These are phyloP conservation scores for Catocala fraxini DNA, from an alignment of 2,888 invertebrate species.

Conservation along the genomic window DNA sequence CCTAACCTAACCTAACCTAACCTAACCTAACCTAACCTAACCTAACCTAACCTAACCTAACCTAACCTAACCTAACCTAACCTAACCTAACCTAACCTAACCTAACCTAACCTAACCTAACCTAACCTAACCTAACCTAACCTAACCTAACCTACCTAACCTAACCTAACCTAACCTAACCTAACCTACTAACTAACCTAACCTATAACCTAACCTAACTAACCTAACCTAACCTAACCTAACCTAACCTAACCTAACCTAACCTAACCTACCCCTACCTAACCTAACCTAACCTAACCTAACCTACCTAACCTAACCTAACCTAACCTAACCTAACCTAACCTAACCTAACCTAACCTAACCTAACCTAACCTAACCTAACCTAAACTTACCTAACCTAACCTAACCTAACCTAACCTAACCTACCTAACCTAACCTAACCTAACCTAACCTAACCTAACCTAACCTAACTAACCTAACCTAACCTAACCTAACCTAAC, in stretches of 20 bases:
- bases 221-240: slow-evolving; percentile 44
- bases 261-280: slow-evolving; percentile 46
- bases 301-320: slow-evolving; percentile 49
- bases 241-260: slow-evolving; percentile 47
- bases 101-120: slow-evolving; percentile 54
- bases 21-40: slow-evolving; percentile 54
- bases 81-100: slow-evolving; percentile 55
- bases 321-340: slow-evolving; percentile 49
- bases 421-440: too few relatives aligned
- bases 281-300: too few relatives aligned
- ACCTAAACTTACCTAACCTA: slow-evolving; percentile 45
- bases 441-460: slow-evolving; percentile 26
- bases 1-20: slow-evolving; percentile 53
- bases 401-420: slow-evolving; percentile 45
- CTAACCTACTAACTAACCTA: slow-evolving; percentile 47
- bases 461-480: slow-evolving; percentile 1
- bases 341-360: slow-evolving; percentile 47
- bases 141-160: slow-evolving; percentile 51
- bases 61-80: slow-evolving; percentile 54
- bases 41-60: slow-evolving; percentile 52
- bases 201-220: slow-evolving; percentile 49
- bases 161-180: slow-evolving; percentile 47
- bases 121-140: slow-evolving; percentile 52
- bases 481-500: slow-evolving; percentile 8
- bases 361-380: too few relatives aligned